Conservation (phyloP, 2,113 vertebrate genomes). For the Eurypyga helias region DNA sequence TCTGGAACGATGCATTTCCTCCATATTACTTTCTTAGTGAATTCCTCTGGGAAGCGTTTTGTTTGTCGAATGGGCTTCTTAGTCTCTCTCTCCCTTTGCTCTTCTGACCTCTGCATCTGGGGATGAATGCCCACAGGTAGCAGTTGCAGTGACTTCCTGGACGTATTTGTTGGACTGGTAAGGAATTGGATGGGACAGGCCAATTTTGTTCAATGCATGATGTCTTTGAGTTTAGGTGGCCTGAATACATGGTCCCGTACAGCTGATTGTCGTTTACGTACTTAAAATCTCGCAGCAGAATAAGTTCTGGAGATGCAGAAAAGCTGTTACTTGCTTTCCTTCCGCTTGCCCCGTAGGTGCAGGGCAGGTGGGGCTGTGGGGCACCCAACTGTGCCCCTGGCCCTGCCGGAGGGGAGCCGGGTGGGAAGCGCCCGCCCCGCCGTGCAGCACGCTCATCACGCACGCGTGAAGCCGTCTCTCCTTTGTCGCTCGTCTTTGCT, state of each 20-base stretch:
- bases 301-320: neutral
- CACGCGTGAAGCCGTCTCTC: constrained; percentile 2
- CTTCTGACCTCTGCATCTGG: neutral
- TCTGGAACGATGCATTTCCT: neutral
- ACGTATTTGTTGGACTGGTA: neutral
- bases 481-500: constrained; percentile 27
- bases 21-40: neutral
- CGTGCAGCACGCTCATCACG: neutral
- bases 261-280: neutral
- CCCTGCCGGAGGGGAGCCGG: neutral
- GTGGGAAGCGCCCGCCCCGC: neutral
- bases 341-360: neutral
- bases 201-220: fast-evolving
- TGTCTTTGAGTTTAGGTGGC: neutral
- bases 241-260: neutral
- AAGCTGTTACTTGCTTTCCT: neutral
- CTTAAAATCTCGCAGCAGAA: neutral
- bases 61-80: neutral
- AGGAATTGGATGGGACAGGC: neutral
- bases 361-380: neutral
- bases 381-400: neutral
- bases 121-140: neutral
- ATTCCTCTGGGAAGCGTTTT: neutral
- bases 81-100: neutral
- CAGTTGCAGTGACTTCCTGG: neutral